Evolutionary conservation across 2,113 vertebrate species (phyloP), one percentile per base, ranked within the genome.

Genomic region (Myotis yumanensis): DNA sequence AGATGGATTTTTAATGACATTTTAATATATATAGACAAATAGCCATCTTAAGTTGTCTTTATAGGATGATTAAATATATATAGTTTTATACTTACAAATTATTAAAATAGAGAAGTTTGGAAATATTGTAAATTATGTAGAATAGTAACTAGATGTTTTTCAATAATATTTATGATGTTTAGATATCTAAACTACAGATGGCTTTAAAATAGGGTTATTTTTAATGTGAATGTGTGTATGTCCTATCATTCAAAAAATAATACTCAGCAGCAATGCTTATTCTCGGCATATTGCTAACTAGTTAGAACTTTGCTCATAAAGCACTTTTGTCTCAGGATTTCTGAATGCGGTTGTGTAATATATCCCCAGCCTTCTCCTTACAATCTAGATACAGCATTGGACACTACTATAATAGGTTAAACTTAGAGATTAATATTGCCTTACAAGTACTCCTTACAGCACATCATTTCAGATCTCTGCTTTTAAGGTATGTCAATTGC

Each of bases 401-500:
- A 91, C 37, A 86, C 94, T 91, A 40, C 98, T 96, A 90, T 89
- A 94, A 95, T 89, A 51, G 94, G 94, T 93, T 96, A 93, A 96
- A 86, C 48, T 85, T 97, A 93, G 43, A 89, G n/a, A 89, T 97
- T 98, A 97, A 97, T 96, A 51, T 90, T 97, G 94, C 22, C 18
- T 97, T 97, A 93, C 81, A 91, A 92, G 92, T 96, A 77, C 93
- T 98, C 91, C 96, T 97, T 97, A 93, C 7, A 17, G 86, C 3
- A 54, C 93, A 97, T 98, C 96, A 93, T 97, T 98, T 96, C 94
- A 98, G 86, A 98, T 97, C 90, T 98, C n/a, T 96, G 94, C 96
- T 98, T 98, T 98, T 98, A 97, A 97, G 94, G 86, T 97, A 96
- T 7, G 95, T 95, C 97, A 97, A 83, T 98, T 98, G 95, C 96